Evolutionary conservation across 1,140 invertebrate species (phyloP).

Genomic region (Aphelenchoides avenae): DNA sequence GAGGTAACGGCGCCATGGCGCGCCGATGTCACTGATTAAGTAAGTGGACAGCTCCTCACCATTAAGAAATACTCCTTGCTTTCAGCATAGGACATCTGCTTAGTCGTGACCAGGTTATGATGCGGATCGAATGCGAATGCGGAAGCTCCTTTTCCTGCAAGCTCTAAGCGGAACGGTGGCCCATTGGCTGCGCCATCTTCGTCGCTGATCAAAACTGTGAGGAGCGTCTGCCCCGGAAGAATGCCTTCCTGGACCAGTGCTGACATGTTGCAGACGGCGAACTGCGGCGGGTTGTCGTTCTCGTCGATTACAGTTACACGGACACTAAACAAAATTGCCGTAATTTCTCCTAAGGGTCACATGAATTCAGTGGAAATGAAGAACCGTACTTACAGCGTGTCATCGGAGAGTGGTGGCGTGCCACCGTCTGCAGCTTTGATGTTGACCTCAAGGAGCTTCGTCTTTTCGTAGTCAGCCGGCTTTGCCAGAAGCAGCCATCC

Average conservation of each 20-base stretch:
- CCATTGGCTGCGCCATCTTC: conserved; percentile 78
- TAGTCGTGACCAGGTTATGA: conserved; percentile 75
- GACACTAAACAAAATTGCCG: no score
- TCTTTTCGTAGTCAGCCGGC: conserved; percentile 76
- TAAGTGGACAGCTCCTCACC: conserved; percentile 20
- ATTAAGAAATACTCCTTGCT: conserved; percentile 73
- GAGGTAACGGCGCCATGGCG: neutral
- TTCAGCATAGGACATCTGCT: conserved; percentile 78
- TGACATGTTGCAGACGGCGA: conserved; percentile 72
- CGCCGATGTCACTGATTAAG: neutral
- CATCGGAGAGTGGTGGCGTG: conserved; percentile 71
- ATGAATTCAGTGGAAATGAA: no score
- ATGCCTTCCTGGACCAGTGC: conserved; percentile 68
- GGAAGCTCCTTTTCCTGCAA: conserved; percentile 78
- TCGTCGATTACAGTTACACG: conserved; percentile 71
- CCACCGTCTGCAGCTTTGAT: conserved; percentile 67
- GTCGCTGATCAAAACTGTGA: conserved; percentile 79
- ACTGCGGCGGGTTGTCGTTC: conserved; percentile 74
- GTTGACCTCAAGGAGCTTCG: conserved; percentile 52
- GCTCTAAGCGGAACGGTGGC: conserved; percentile 83
- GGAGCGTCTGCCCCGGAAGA: conserved; percentile 69
- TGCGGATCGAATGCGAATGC: conserved; percentile 78
- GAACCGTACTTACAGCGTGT: no score
- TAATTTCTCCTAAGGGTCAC: no score
- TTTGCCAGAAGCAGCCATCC: conserved; percentile 74